These are phyloP conservation scores for Sarcophaga subvicina DNA, from an alignment of 2,888 invertebrate species.

Conservation along the genomic window DNA sequence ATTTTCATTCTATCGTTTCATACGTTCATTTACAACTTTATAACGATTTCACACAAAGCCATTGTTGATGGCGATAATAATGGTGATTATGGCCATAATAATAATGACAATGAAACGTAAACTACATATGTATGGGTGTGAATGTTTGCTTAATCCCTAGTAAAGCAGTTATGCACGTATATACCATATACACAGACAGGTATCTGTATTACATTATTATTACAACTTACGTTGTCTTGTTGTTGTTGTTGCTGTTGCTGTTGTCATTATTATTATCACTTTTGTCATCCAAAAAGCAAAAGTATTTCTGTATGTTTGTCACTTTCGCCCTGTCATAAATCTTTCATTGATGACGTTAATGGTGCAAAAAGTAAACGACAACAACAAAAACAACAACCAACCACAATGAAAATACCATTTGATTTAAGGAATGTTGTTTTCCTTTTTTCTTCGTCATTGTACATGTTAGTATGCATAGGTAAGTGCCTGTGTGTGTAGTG, in stretches of 20 bases:
- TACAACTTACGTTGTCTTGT: not conserved
- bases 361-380: conserved; percentile 1
- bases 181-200: not conserved
- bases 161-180: not conserved
- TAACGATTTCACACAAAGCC: conserved; percentile 41
- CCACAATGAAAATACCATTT: conserved; percentile 61
- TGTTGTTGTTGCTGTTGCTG: conserved; percentile 15
- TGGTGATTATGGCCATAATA: conserved; percentile 13
- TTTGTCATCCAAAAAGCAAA: conserved; percentile 63
- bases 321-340: conserved; percentile 76
- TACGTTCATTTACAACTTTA: conserved; percentile 20
- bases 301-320: conserved; percentile 67
- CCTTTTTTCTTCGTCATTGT: no score
- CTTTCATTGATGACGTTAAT: conserved; percentile 75
- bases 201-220: not conserved
- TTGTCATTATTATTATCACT: conserved; percentile 9
- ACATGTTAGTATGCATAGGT: no score
- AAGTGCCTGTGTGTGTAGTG: conserved; percentile 2
- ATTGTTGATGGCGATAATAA: conserved; percentile 25
- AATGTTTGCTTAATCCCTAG: not conserved
- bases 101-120: conserved; percentile 1
- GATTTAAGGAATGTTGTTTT: conserved; percentile 51
- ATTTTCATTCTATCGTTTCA: conserved; percentile 50
- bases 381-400: not conserved
- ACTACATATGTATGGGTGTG: not conserved